Evolutionary conservation across 2,888 invertebrate species (phyloP).

Genomic region (Tupiocoris notatus): DNA sequence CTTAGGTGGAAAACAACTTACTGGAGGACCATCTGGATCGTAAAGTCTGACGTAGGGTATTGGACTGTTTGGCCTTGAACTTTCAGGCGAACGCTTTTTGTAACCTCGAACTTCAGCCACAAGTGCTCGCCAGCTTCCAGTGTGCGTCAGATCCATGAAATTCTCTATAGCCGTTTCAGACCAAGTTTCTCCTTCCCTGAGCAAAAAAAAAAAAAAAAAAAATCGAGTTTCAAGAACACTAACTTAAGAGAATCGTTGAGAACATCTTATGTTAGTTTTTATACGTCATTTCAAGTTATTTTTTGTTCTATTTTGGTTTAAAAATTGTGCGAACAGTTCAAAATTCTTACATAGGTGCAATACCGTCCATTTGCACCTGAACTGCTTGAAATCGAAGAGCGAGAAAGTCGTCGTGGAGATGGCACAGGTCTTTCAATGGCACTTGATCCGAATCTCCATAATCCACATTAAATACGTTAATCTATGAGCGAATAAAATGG

Average conservation of each 20-base stretch:
- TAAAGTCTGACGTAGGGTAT: conserved; percentile 76
- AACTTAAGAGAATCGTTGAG: too few species aligned
- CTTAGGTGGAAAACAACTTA: conserved; percentile 45
- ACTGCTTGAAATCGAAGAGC: conserved; percentile 78
- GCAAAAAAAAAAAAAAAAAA: too few species aligned
- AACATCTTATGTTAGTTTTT: too few species aligned
- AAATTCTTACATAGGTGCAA: conserved; percentile 59
- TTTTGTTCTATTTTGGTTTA: too few species aligned
- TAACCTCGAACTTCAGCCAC: conserved; percentile 74
- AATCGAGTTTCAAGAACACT: not conserved
- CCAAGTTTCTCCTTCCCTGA: conserved; percentile 59
- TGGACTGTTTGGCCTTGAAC: conserved; percentile 53
- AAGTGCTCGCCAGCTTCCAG: conserved; percentile 74
- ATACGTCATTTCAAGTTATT: too few species aligned
- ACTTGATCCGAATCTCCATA: conserved; percentile 80
- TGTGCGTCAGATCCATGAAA: conserved; percentile 70
- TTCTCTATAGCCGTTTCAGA: conserved; percentile 63
- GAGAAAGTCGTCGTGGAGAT: conserved; percentile 72
- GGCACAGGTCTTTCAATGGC: conserved; percentile 65
- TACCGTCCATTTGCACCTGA: conserved; percentile 77
- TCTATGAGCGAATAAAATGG: conserved; percentile 52
- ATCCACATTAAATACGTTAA: conserved; percentile 64
- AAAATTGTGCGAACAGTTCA: too few species aligned
- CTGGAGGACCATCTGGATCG: conserved; percentile 64
- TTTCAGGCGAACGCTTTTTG: conserved; percentile 56